phyloP scores from a whole-genome alignment of 2,113 vertebrate genomes.

The Hydrolagus affinis region DNA sequence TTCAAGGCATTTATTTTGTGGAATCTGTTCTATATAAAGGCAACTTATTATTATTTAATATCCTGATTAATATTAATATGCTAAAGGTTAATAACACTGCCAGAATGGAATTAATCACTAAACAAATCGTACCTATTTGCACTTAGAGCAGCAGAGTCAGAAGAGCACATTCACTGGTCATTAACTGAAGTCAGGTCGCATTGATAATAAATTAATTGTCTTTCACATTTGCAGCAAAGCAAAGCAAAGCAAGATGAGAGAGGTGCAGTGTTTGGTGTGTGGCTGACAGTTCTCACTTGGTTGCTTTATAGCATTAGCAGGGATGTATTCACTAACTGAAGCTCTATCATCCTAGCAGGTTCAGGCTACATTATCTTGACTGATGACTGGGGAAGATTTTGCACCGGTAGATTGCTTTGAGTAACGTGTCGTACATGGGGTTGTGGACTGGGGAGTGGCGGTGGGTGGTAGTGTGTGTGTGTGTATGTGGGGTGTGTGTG shows the following conservation, averaged over 20 bases:
- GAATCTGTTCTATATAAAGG: too few relatives aligned
- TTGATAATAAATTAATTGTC: constrained; percentile 20
- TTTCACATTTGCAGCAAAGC: constrained; percentile 4
- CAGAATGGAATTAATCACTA: too few relatives aligned
- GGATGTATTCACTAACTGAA: background rate
- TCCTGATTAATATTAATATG: too few relatives aligned
- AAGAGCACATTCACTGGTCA: background rate
- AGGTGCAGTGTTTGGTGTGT: background rate
- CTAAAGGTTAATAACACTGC: too few relatives aligned
- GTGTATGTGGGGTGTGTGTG: too few relatives aligned
- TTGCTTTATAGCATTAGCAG: background rate
- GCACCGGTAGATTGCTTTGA: constrained; percentile 11
- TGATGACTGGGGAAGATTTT: background rate
- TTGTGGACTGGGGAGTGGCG: background rate
- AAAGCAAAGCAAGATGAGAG: background rate
- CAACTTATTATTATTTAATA: too few relatives aligned
- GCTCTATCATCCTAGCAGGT: constrained; percentile 5
- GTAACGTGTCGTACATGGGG: background rate
- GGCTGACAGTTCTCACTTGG: constrained; percentile 17
- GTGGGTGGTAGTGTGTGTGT: too few relatives aligned
- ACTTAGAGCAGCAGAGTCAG: background rate
- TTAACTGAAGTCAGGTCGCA: background rate
- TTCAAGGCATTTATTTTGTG: too few relatives aligned
- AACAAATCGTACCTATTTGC: background rate
- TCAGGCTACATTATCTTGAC: constrained; percentile 7